phyloP scores from a whole-genome alignment of 2,888 invertebrate species.

The Drosophila nigricruria region DNA sequence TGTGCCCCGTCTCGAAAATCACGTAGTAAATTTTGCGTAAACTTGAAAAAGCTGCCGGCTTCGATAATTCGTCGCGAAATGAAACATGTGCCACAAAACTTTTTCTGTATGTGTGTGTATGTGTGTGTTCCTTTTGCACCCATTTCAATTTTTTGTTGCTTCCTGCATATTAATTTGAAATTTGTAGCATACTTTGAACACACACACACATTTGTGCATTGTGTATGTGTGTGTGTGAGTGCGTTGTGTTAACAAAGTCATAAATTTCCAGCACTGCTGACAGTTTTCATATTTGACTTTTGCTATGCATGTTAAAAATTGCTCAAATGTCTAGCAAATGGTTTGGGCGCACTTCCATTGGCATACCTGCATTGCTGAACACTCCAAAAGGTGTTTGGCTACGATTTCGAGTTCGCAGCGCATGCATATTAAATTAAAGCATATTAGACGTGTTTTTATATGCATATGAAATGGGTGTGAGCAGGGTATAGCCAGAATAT shows the following conservation, averaged over 20 bases:
- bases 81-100: constrained; percentile 52
- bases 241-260: constrained; percentile 74
- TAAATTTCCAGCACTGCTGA: constrained; percentile 72
- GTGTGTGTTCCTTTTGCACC: constrained; percentile 41
- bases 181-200: constrained; percentile 75
- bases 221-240: constrained; percentile 19
- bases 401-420: constrained; percentile 28
- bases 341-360: constrained; percentile 12
- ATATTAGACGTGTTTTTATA: constrained; percentile 18
- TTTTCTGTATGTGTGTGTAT: background rate
- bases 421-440: constrained; percentile 45
- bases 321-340: constrained; percentile 50
- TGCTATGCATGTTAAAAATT: constrained; percentile 69
- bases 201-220: constrained; percentile 29
- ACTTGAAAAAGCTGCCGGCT: constrained; percentile 63
- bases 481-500: constrained; percentile 14
- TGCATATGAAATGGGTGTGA: constrained; percentile 22
- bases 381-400: constrained; percentile 18
- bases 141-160: constrained; percentile 55
- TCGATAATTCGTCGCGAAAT: constrained; percentile 71
- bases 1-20: constrained; percentile 53
- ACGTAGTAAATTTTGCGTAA: constrained; percentile 72
- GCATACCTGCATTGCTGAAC: constrained; percentile 24
- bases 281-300: constrained; percentile 80
- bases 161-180: constrained; percentile 76